Evolutionary conservation across 1,140 invertebrate genomes (phyloP).

Genomic region (Asbolus verrucosus): DNA sequence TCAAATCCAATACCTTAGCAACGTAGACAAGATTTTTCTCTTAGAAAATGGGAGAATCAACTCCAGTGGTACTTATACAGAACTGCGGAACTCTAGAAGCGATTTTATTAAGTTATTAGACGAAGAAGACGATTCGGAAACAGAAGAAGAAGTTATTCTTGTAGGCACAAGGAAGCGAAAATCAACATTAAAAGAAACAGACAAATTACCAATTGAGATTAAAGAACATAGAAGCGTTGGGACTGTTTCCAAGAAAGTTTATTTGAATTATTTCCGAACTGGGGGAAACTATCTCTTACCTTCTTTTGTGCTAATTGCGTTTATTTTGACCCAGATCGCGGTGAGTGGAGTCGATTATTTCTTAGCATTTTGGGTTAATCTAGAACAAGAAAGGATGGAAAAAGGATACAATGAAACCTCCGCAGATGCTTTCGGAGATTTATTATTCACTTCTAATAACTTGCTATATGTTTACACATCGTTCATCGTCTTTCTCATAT

Average conservation of each 20-base stretch:
- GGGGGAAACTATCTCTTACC: conserved; percentile 67
- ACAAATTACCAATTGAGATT: conserved; percentile 17
- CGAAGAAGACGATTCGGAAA: conserved; percentile 62
- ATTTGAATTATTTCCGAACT: conserved; percentile 72
- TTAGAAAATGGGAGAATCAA: conserved; percentile 72
- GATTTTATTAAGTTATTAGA: conserved; percentile 50
- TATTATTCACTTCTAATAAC: neutral
- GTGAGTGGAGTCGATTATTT: conserved; percentile 73
- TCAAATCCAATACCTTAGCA: conserved; percentile 85
- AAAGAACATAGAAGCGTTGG: conserved; percentile 63
- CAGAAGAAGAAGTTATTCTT: conserved; percentile 44
- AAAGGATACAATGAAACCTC: neutral
- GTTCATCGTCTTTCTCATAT: conserved; percentile 70
- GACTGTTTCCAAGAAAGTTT: conserved; percentile 69
- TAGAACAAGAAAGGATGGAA: conserved; percentile 1
- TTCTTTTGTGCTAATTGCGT: conserved; percentile 67
- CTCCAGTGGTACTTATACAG: conserved; percentile 71
- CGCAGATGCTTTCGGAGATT: neutral
- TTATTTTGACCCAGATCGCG: conserved; percentile 70
- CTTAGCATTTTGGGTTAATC: conserved; percentile 68
- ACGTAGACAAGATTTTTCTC: conserved; percentile 76
- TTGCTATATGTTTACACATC: conserved; percentile 63
- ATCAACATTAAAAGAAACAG: conserved; percentile 47
- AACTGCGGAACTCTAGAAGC: conserved; percentile 66
- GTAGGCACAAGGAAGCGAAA: conserved; percentile 63